Percentiles rank a stretch among this genome's conserved stretches.
Evolutionary conservation across 2,113 vertebrate genomes (phyloP).

Genomic region (Mobula hypostoma): DNA sequence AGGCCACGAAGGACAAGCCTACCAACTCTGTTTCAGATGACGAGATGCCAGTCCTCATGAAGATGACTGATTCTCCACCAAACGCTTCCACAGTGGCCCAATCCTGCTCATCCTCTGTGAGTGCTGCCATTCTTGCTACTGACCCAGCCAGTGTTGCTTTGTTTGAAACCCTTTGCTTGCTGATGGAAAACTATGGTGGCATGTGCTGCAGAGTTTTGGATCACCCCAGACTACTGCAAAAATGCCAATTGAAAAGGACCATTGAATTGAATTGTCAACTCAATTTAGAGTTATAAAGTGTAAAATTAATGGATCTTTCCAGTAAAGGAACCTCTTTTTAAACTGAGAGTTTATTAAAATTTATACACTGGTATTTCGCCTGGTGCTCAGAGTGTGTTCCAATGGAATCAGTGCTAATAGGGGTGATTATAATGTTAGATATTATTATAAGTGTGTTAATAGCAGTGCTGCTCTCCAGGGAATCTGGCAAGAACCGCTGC

Average conservation of each 20-base stretch:
- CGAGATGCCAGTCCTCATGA: slow-evolving; percentile 73
- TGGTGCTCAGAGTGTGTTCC: no score
- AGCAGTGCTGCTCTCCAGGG: no score
- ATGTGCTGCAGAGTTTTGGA: not conserved
- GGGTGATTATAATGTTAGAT: no score
- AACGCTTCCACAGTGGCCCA: slow-evolving; percentile 61
- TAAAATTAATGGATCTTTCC: not conserved
- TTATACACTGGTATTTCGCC: no score
- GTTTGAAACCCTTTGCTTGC: slow-evolving; percentile 61
- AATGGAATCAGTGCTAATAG: no score
- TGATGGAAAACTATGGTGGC: slow-evolving; percentile 41
- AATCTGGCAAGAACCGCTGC: no score
- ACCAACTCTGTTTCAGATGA: slow-evolving; percentile 67
- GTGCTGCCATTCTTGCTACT: slow-evolving; percentile 61
- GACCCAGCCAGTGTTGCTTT: slow-evolving; percentile 48
- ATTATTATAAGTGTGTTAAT: no score
- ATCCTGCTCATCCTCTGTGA: slow-evolving; percentile 69
- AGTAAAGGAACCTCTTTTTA: not conserved
- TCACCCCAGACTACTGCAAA: not conserved
- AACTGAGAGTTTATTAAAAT: no score
- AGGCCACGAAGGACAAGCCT: slow-evolving; percentile 66
- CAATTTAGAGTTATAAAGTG: not conserved
- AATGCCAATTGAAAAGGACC: slow-evolving; percentile 5
- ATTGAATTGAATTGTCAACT: not conserved
- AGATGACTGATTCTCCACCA: slow-evolving; percentile 70